Percentiles rank a stretch among this genome's conserved stretches.
Evolutionary conservation across 2,113 vertebrate species (phyloP).

Genomic region (Hystrix cristata): DNA sequence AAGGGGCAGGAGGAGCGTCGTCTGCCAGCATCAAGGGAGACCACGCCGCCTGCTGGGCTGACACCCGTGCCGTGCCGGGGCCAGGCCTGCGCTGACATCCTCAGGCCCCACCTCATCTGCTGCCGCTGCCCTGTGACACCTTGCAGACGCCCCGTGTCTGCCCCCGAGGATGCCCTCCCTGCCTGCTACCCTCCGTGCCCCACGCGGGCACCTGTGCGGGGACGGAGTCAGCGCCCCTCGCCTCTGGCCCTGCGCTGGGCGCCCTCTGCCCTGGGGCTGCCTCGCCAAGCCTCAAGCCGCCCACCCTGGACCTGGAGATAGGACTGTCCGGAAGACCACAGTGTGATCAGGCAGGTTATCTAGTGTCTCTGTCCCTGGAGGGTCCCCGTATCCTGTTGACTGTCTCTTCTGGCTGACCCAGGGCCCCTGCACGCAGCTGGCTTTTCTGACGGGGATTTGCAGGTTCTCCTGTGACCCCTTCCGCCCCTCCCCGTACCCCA

Average conservation of each 20-base stretch:
- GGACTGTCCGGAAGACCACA: background rate
- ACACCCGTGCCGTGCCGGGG: constrained; percentile 94
- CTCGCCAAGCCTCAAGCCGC: constrained; percentile 52
- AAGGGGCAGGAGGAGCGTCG: constrained; percentile 96
- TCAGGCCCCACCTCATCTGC: constrained; percentile 93
- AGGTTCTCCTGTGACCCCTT: background rate
- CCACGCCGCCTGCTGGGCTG: constrained; percentile 95
- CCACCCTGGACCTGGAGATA: background rate
- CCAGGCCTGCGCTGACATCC: constrained; percentile 93
- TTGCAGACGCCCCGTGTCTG: constrained; percentile 97
- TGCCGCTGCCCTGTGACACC: constrained; percentile 94
- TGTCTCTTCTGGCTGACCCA: background rate
- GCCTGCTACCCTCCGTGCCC: background rate
- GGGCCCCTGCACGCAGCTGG: background rate
- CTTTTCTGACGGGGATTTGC: constrained; percentile 51
- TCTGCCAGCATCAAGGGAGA: constrained; percentile 98
- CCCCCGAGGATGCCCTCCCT: constrained; percentile 87
- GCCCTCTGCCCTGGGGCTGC: background rate
- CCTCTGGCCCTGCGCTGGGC: background rate
- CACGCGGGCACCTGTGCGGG: background rate
- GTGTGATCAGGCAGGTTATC: background rate
- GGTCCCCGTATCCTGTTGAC: background rate
- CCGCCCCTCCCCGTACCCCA: background rate
- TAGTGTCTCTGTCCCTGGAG: background rate
- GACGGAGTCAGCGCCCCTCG: background rate